Evolutionary conservation across 2,113 vertebrate genomes (phyloP).

Genomic region (Calidris pygmaea): DNA sequence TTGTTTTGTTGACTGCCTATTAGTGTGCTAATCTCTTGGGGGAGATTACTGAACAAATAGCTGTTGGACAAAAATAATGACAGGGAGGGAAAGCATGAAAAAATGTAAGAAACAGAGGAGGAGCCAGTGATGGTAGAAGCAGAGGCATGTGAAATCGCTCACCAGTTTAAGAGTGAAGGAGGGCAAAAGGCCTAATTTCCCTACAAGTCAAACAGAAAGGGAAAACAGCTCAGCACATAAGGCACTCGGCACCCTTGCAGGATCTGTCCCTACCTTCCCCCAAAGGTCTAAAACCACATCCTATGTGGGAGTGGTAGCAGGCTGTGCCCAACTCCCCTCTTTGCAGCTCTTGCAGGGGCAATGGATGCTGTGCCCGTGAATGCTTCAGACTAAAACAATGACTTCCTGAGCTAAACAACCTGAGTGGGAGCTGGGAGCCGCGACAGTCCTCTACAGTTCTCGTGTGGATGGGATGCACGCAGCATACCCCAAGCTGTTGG

Average conservation of each 20-base stretch:
- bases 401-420: fast-evolving
- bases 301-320: fast-evolving
- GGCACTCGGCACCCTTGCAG: neutral
- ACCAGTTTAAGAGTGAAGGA: neutral
- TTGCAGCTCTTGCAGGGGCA: neutral
- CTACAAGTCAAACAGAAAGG: neutral
- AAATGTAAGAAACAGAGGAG: neutral
- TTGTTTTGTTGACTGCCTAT: constrained; percentile 66
- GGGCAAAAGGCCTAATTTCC: neutral
- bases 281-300: neutral
- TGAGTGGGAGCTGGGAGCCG: neutral
- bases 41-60: constrained; percentile 66
- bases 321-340: neutral
- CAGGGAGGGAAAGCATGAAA: neutral
- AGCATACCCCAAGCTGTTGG: fast-evolving
- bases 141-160: neutral
- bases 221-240: neutral
- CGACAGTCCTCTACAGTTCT: neutral
- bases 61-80: constrained; percentile 66
- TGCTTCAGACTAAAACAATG: neutral
- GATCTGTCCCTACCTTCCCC: neutral
- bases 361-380: neutral
- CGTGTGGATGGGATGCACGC: fast-evolving
- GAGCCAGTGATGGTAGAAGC: neutral
- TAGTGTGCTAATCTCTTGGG: constrained; percentile 63